phyloP scores from a whole-genome alignment of 2,797 vertebrate genomes.

The Myotis pilosus region DNA sequence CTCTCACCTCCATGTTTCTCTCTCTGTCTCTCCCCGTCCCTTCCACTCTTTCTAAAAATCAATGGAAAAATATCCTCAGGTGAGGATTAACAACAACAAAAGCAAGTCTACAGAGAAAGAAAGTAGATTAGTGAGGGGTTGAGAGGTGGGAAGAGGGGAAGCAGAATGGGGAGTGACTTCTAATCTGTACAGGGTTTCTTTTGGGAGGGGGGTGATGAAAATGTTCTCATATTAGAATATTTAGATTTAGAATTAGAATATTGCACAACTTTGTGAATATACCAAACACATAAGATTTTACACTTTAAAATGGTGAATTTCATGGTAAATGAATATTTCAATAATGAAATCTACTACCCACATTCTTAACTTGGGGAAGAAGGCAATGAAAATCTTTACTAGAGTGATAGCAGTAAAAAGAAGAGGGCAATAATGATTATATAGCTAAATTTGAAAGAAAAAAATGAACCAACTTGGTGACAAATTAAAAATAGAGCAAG shows the following conservation, averaged over 20 bases:
- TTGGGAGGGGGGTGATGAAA: not conserved
- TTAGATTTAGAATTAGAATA: not conserved
- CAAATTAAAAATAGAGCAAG: constrained; percentile 12
- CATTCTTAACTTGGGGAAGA: not conserved
- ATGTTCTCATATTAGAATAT: not conserved
- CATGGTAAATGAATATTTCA: not conserved
- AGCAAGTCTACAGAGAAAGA: not conserved
- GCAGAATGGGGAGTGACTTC: not conserved
- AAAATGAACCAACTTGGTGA: not conserved
- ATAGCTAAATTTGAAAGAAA: not conserved
- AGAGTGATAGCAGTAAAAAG: not conserved
- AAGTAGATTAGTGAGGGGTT: not conserved
- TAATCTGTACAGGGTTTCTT: not conserved
- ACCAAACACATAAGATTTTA: not conserved
- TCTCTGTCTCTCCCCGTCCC: too few relatives aligned
- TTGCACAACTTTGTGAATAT: not conserved
- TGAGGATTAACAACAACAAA: not conserved
- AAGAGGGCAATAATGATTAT: not conserved
- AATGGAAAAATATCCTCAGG: too few relatives aligned
- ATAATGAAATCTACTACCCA: not conserved
- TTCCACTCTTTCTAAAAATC: too few relatives aligned
- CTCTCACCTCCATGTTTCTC: too few relatives aligned
- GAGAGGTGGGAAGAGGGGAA: not conserved
- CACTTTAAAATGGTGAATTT: not conserved
- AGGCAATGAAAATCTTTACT: not conserved